Base-by-base conservation (phyloP, 2,113 vertebrate genomes). In the Ammodytes dubius region DNA sequence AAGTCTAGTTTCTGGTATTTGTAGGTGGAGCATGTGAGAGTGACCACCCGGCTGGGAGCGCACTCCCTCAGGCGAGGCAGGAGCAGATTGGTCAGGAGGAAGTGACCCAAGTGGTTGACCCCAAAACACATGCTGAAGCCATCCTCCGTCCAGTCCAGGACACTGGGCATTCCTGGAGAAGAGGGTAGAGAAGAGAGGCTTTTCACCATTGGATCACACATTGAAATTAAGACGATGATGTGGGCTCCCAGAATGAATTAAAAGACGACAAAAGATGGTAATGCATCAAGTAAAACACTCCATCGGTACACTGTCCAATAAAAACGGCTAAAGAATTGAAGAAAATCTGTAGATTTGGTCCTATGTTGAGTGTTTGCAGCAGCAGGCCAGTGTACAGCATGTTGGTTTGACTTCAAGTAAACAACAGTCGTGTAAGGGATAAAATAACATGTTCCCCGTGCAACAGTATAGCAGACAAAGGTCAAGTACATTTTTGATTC, bases 51-150 rank as follows among this genome's bases (percentile, higher is more conserved):
- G 82, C 95, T 95, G 15, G 95, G 95, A 50, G 93, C 78, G 6
- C 93, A 93, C 59, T 95, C 95, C 47, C 91, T 96, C 75, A 96
- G 88, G 1, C 91, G 88, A 3, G 88, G 92, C 69, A 96, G 90
- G 9, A 96, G 91, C 60, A 95, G 92, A 60, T 94, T 95, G 37
- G 95, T 95, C 15, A 96, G 85, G 58, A 96, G 95, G 83, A 96
- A 96, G 90, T 96, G 95, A 4, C 95, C 96, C 56, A 96, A 86
- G 89, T 96, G 96, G 85, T 96, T 96, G 27, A 95, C 91, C 0
- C 95, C 96, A 40, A 96, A 96, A 82, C 95, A 96, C 94, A 94
- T 94, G 89, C 95, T 95, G 89, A 96, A 96, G 71, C 92, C 86
- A 35, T 96, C 94, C 5, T 95, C 95, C 0, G 95, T 96, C 95